These are phyloP conservation scores for Amphimallon solstitiale DNA, from an alignment of 2,888 invertebrate species.

Conservation along the genomic window DNA sequence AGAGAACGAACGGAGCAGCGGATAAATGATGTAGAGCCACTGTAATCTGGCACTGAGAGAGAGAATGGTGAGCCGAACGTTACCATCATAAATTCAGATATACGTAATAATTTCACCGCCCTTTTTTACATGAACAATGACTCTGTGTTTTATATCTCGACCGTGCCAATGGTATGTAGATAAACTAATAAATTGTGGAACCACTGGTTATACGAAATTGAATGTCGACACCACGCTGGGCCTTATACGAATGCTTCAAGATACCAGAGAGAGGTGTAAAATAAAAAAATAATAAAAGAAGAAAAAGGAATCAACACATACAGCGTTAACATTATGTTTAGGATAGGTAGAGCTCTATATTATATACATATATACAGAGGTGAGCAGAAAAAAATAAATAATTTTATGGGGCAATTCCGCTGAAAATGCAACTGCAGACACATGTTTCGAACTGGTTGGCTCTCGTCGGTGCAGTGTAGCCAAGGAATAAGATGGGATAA, in stretches of 20 bases:
- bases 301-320: too few species aligned
- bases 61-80: slow-evolving; percentile 2
- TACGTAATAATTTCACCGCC: slow-evolving; percentile 25
- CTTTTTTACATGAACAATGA: slow-evolving; percentile 37
- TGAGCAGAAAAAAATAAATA: too few species aligned
- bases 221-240: slow-evolving; percentile 40
- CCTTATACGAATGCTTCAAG: slow-evolving; percentile 34
- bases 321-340: too few species aligned
- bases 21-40: slow-evolving; percentile 26
- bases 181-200: slow-evolving; percentile 41
- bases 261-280: neutral
- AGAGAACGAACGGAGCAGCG: neutral
- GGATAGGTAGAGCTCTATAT: too few species aligned
- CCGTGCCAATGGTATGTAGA: slow-evolving; percentile 33
- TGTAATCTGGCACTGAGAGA: slow-evolving; percentile 20
- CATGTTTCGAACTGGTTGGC: too few species aligned
- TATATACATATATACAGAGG: too few species aligned
- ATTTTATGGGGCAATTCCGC: too few species aligned
- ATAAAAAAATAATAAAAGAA: too few species aligned
- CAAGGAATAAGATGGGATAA: too few species aligned
- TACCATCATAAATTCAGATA: slow-evolving; percentile 17
- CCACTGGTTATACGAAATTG: slow-evolving; percentile 39
- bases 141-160: slow-evolving; percentile 36
- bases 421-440: too few species aligned
- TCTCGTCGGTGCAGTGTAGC: too few species aligned